A percentile compares a stretch with the other conserved stretches of the same genome.
Conservation (phyloP, 2,113 vertebrate species). For the Panurus biarmicus region DNA sequence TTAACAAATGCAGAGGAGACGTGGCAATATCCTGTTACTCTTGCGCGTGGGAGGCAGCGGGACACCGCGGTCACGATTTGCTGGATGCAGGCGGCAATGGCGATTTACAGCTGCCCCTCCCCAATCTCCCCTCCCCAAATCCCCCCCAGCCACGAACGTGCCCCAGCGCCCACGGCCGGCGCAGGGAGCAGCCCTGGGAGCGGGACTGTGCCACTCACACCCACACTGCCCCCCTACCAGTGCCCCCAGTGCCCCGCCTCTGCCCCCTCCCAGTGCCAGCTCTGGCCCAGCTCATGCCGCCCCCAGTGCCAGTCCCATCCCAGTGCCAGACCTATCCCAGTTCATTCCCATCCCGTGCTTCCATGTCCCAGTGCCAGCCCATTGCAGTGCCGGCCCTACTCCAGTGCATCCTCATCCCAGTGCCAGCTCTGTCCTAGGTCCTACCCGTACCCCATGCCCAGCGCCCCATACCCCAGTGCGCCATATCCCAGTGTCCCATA, state of each 20-base stretch:
- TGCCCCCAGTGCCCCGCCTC: too few species aligned
- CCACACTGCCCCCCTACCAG: too few species aligned
- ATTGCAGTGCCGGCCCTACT: not conserved
- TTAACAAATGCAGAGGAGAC: not conserved
- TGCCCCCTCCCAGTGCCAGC: not conserved
- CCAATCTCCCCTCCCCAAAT: not conserved
- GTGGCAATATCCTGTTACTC: not conserved
- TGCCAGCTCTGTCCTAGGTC: not conserved
- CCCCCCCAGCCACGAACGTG: not conserved
- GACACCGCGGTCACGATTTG: fast-evolving
- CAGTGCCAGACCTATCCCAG: not conserved
- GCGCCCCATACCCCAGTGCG: not conserved
- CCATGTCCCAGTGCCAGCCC: not conserved
- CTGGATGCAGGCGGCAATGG: not conserved
- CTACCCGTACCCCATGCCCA: too few species aligned
- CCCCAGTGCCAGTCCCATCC: not conserved
- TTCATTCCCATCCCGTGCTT: not conserved
- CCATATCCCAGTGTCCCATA: not conserved
- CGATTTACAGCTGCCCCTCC: not conserved
- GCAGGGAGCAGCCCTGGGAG: not conserved
- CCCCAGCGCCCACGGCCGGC: not conserved
- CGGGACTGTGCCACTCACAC: not conserved
- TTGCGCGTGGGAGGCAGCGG: not conserved
- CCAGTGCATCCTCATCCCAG: not conserved
- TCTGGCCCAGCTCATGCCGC: not conserved